phyloP scores from a whole-genome alignment of 1,140 invertebrate genomes.

The Acromyrmex echinatior region DNA sequence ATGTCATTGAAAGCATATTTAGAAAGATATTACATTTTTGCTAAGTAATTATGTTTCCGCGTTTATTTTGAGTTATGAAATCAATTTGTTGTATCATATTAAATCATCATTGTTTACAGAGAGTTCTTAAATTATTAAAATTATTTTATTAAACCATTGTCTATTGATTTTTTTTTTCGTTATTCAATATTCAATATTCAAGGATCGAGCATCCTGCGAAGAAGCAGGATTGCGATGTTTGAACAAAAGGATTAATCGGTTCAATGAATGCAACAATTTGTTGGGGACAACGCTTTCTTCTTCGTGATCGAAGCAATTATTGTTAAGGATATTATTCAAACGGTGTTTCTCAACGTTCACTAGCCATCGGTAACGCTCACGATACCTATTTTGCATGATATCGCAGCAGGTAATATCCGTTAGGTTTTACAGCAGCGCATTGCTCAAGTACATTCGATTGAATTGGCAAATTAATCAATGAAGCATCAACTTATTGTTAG shows the following conservation, averaged over 20 bases:
- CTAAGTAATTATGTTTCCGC: slow-evolving; percentile 32
- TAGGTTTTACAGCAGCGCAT: slow-evolving; percentile 68
- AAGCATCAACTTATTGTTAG: neutral
- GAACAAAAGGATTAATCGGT: slow-evolving; percentile 65
- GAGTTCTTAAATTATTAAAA: slow-evolving; percentile 35
- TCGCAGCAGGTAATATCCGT: slow-evolving; percentile 71
- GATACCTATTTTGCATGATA: slow-evolving; percentile 71
- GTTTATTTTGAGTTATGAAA: slow-evolving; percentile 19
- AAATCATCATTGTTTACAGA: slow-evolving; percentile 44
- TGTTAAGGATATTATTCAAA: slow-evolving; percentile 77
- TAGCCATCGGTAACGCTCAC: slow-evolving; percentile 65
- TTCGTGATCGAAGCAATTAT: slow-evolving; percentile 76
- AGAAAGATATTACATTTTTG: slow-evolving; percentile 6
- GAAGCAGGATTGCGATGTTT: neutral
- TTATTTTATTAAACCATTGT: slow-evolving; percentile 43
- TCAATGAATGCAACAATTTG: slow-evolving; percentile 62
- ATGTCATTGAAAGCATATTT: slow-evolving; percentile 33
- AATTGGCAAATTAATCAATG: slow-evolving; percentile 1
- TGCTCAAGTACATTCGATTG: slow-evolving; percentile 65
- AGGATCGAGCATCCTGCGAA: slow-evolving; percentile 8
- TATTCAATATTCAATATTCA: slow-evolving; percentile 1
- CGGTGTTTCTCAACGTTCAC: slow-evolving; percentile 73
- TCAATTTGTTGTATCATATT: slow-evolving; percentile 17
- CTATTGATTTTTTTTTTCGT: neutral
- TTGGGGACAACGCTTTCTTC: slow-evolving; percentile 70